Percentiles rank a stretch among this genome's conserved stretches.
phyloP scores from a whole-genome alignment of 2,888 invertebrate species.

The Rapana venosa region DNA sequence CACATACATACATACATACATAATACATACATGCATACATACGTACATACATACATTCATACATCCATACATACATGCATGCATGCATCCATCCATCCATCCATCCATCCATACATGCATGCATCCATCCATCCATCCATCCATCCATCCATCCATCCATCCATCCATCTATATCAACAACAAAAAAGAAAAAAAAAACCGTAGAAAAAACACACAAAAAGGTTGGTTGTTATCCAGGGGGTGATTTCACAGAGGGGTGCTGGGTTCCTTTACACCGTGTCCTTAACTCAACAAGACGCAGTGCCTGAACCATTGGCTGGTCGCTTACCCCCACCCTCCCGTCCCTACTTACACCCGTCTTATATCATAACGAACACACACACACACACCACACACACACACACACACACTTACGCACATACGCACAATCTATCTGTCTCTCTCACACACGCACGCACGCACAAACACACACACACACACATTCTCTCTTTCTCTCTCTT shows the following conservation, averaged over 20 bases:
- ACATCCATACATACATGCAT: no score
- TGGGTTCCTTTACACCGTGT: no score
- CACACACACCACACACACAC: neutral
- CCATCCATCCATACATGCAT: neutral
- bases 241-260: no score
- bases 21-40: neutral
- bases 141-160: neutral
- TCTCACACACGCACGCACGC: no score
- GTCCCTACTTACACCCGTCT: neutral
- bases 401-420: neutral
- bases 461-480: constrained; percentile 3
- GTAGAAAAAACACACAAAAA: no score
- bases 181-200: no score
- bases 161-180: no score
- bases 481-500: no score
- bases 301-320: no score
- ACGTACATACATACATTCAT: neutral
- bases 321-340: neutral
- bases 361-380: neutral
- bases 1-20: neutral
- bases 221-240: no score
- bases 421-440: no score
- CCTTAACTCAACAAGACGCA: no score
- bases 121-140: neutral
- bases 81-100: neutral